Evolutionary conservation across 2,888 invertebrate species (phyloP).

Genomic region (Meteorus cinctellus): DNA sequence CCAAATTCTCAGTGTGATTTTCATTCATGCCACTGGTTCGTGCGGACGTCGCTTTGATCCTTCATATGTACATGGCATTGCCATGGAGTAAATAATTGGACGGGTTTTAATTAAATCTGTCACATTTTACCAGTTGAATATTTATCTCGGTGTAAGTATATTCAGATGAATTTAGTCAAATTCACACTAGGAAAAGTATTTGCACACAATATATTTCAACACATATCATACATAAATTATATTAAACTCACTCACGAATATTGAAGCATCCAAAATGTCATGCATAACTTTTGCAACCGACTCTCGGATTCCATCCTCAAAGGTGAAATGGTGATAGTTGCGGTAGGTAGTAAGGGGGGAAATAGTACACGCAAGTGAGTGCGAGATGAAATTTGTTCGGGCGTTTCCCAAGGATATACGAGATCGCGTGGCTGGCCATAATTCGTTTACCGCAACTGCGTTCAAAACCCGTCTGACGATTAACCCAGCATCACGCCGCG

Average conservation of each 20-base stretch:
- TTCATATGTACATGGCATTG: not conserved
- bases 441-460: slow-evolving; percentile 44
- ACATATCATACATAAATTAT: not conserved
- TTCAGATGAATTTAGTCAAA: no score
- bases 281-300: slow-evolving; percentile 15
- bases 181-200: no score
- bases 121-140: no score
- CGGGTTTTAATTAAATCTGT: not conserved
- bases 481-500: slow-evolving; percentile 39
- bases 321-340: not conserved
- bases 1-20: slow-evolving; percentile 25
- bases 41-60: not conserved
- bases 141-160: no score
- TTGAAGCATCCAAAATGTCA: slow-evolving; percentile 11
- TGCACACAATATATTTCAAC: not conserved
- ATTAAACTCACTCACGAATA: not conserved
- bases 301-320: slow-evolving; percentile 1
- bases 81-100: not conserved
- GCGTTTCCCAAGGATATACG: slow-evolving; percentile 36
- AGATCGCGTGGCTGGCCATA: slow-evolving; percentile 38
- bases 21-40: slow-evolving; percentile 6
- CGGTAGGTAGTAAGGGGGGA: not conserved
- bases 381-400: slow-evolving; percentile 38
- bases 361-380: not conserved
- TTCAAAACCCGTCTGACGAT: slow-evolving; percentile 42